phyloP scores from a whole-genome alignment of 2,113 vertebrate species.

The Heterotilapia buettikoferi region DNA sequence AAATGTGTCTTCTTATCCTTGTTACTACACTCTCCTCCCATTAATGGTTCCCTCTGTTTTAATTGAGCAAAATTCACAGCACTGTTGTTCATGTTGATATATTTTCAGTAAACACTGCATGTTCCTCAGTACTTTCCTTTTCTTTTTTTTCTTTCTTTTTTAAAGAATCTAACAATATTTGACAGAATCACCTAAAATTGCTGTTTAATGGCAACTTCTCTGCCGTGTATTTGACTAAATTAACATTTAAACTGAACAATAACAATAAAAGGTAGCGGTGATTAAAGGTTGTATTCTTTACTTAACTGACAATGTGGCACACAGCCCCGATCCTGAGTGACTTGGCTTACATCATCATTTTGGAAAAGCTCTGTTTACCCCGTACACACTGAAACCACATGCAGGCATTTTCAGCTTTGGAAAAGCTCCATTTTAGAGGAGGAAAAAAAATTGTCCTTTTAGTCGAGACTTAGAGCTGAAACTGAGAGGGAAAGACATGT shows the following conservation, averaged over 20 bases:
- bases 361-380: not conserved
- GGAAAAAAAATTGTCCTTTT: not conserved
- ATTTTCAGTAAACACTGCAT: not conserved
- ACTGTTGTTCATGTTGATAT: not conserved
- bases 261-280: not conserved
- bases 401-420: not conserved
- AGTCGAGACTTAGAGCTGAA: not conserved
- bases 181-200: not conserved
- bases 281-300: not conserved
- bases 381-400: not conserved
- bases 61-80: not conserved
- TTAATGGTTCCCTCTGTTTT: not conserved
- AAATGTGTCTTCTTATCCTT: not conserved
- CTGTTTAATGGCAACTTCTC: not conserved
- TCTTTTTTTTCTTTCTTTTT: not conserved
- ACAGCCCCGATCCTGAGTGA: not conserved
- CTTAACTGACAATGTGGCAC: not conserved
- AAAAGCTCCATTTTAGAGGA: not conserved
- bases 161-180: not conserved
- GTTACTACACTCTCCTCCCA: not conserved
- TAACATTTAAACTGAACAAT: not conserved
- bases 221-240: not conserved
- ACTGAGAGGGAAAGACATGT: not conserved
- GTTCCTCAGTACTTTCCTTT: not conserved
- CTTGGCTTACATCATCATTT: not conserved